Evolutionary conservation across 2,888 invertebrate species (phyloP).

Genomic region (Drosophila kokeensis): DNA sequence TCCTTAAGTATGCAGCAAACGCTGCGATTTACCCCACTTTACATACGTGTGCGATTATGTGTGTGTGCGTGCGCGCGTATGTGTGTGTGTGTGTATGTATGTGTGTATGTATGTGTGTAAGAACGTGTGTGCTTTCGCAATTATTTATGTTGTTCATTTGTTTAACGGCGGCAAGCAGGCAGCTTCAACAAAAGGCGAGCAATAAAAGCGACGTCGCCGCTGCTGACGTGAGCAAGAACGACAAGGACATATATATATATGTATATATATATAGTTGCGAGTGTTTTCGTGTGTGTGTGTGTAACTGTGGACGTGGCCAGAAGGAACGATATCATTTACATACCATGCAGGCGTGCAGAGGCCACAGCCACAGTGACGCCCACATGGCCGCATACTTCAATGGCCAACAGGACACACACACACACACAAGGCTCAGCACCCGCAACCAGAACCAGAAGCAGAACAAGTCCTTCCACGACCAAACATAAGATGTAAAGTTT

Average conservation of each 20-base stretch:
- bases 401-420: conserved; percentile 51
- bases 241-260: conserved; percentile 37
- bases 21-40: conserved; percentile 71
- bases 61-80: not conserved
- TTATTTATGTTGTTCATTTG: conserved; percentile 81
- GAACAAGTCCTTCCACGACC: conserved; percentile 54
- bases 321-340: conserved; percentile 82
- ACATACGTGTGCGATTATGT: conserved; percentile 41
- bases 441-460: conserved; percentile 25
- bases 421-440: not conserved
- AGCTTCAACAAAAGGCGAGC: conserved; percentile 74
- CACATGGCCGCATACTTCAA: conserved; percentile 63
- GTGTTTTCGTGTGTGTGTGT: conserved; percentile 18
- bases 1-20: conserved; percentile 65
- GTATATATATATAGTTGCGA: conserved; percentile 15
- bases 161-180: conserved; percentile 76
- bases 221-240: conserved; percentile 71
- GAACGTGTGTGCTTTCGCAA: conserved; percentile 72
- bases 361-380: conserved; percentile 67
- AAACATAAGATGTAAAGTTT: conserved; percentile 78
- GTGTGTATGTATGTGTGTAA: conserved; percentile 21
- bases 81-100: conserved; percentile 3
- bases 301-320: conserved; percentile 45
- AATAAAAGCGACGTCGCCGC: conserved; percentile 73
- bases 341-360: conserved; percentile 67